Percentiles rank a stretch among this genome's conserved stretches.
Evolutionary conservation across 2,888 invertebrate species (phyloP).

Genomic region (Polymixis lichenea): DNA sequence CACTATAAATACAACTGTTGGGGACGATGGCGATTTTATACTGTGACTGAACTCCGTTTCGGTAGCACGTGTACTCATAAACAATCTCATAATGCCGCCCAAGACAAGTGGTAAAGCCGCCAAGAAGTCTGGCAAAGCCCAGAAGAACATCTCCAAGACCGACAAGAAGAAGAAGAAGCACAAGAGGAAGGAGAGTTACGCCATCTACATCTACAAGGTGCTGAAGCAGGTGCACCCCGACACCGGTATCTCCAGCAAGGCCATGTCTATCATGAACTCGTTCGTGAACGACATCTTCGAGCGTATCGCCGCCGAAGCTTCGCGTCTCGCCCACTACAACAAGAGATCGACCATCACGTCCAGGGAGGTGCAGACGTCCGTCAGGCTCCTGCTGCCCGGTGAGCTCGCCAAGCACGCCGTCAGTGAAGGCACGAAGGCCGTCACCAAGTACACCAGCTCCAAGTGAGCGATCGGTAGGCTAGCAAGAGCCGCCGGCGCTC

Average conservation of each 20-base stretch:
- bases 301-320: conserved; percentile 92
- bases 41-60: conserved; percentile 20
- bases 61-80: conserved; percentile 2
- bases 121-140: too few species aligned
- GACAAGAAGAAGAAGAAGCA: conserved; percentile 91
- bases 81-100: background rate
- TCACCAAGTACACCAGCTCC: conserved; percentile 90
- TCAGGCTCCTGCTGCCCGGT: conserved; percentile 92
- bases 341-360: conserved; percentile 92
- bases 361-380: conserved; percentile 93
- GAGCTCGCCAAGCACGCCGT: conserved; percentile 93
- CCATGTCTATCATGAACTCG: conserved; percentile 93
- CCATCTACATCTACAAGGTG: conserved; percentile 92
- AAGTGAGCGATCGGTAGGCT: conserved; percentile 68
- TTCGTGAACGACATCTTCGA: conserved; percentile 94
- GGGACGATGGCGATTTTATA: too few species aligned
- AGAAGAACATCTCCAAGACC: conserved; percentile 88
- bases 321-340: conserved; percentile 92
- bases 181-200: conserved; percentile 91
- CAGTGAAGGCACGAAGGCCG: conserved; percentile 92
- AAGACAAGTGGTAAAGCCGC: too few species aligned
- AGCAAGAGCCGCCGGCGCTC: conserved; percentile 11
- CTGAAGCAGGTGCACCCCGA: conserved; percentile 93
- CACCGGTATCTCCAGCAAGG: conserved; percentile 88
- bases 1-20: background rate